Evolutionary conservation across 2,113 vertebrate species (phyloP).

Genomic region (Danio rerio): DNA sequence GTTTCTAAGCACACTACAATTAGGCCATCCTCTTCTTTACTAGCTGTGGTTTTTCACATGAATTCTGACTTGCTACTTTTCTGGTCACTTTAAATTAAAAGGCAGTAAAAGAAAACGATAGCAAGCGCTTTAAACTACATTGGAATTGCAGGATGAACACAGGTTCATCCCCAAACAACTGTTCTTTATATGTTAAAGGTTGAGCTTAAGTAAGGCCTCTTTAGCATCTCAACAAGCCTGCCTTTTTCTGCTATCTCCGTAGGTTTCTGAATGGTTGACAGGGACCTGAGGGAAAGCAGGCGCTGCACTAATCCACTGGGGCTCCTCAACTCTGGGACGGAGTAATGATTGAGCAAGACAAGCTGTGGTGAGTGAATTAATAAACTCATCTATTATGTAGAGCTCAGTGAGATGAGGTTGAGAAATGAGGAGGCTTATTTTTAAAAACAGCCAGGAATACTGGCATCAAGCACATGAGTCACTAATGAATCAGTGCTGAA

Average conservation of each 20-base stretch:
- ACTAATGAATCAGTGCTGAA: conserved; percentile 69
- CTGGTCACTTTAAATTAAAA: neutral
- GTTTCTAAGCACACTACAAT: conserved; percentile 44
- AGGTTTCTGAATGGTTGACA: conserved; percentile 16
- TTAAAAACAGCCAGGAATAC: conserved; percentile 75
- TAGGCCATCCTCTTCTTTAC: conserved; percentile 16
- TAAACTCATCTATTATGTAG: conserved; percentile 60
- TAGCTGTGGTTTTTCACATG: neutral
- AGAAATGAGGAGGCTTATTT: conserved; percentile 65
- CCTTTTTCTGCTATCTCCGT: conserved; percentile 17
- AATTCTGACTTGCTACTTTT: conserved; percentile 5
- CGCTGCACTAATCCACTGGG: conserved; percentile 11
- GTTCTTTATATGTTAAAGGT: neutral
- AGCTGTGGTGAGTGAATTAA: conserved; percentile 63
- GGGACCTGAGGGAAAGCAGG: conserved; percentile 51
- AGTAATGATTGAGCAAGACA: conserved; percentile 57
- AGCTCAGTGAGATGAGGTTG: conserved; percentile 64
- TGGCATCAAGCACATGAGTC: conserved; percentile 69
- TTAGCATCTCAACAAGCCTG: neutral
- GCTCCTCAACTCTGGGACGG: conserved; percentile 28
- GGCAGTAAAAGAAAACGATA: neutral
- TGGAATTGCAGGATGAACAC: neutral
- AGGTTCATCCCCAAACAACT: too few species aligned
- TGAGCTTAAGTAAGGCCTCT: neutral
- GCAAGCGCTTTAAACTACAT: neutral